Base-by-base conservation (phyloP, 92 coral and sea anemone genomes). In the Phymanthus crucifer region DNA sequence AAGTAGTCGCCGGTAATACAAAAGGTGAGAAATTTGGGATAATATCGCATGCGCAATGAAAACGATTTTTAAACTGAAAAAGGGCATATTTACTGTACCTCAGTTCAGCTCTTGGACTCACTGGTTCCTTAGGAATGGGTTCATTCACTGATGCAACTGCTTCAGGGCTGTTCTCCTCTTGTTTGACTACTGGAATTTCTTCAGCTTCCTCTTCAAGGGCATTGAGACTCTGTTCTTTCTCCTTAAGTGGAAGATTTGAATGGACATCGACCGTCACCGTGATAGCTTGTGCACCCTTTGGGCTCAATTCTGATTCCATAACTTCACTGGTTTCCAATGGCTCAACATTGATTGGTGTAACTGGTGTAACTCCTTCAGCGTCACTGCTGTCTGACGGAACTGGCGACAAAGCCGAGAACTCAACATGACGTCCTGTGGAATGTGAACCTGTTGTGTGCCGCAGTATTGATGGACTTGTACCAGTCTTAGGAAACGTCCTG, bases 321-420 rank as follows among this genome's bases (percentile, higher is more conserved):
- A 45, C 54, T 40, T 10, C 64, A 48, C 32, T 40, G 43, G 67
- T 32, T 32, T 76, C 48, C 2, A 56, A 35, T 11, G 48, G 69
- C 56, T 76, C 70, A 31, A 27, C 34, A 14, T 48, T 50, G 9
- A 40, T 66, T 68, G 47, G 17, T 5, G 21, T 69, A 24, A 76
- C 46, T 19, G 36, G 29, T 46, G 35, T 65, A 48, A 19, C 24
- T 10, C 45, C 88, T 47, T 92, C 98, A 43, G 88, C 88, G 67
- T 87, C 94, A 73, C 98, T 95, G 37, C 93, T 93, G 75, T 95
- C 93, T 10, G 98, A 95, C 2, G 98, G 98, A 1, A 95, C 98
- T 2, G 98, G 98, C 0, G 98, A 95, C 58, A 95, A 80, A 9
- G 98, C 93, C 14, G 98, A 88, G 71, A 95, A 95, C 87, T 95